These are phyloP conservation scores for Aythya baeri DNA, from an alignment of 2,113 vertebrate species.

Conservation along the genomic window DNA sequence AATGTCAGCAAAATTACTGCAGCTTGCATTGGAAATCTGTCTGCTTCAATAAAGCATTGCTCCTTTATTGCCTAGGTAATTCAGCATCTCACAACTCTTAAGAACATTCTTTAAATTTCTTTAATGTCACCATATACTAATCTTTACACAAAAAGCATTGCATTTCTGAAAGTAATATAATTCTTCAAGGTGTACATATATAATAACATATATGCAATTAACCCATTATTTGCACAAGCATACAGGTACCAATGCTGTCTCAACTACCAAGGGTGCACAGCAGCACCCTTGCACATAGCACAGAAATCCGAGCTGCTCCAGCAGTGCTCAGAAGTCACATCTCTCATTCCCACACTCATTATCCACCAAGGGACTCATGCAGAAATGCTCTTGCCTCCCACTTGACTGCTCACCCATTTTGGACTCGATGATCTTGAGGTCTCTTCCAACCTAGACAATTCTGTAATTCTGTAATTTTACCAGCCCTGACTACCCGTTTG, in stretches of 20 bases:
- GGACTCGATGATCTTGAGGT: no score
- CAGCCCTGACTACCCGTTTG: neutral
- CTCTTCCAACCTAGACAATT: no score
- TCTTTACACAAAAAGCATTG: neutral
- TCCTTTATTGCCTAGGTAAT: neutral
- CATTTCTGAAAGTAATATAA: neutral
- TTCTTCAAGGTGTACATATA: neutral
- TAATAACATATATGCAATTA: neutral
- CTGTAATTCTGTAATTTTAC: neutral
- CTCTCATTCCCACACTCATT: neutral
- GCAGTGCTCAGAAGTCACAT: fast-evolving
- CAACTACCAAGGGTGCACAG: neutral
- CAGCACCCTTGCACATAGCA: neutral
- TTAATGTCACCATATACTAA: neutral
- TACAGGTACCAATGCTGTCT: neutral
- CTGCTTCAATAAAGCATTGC: neutral
- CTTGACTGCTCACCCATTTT: neutral
- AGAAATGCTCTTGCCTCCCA: neutral
- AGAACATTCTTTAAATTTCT: neutral
- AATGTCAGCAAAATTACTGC: neutral
- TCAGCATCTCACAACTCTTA: neutral
- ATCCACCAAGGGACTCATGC: neutral
- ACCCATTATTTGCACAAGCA: neutral
- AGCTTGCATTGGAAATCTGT: neutral
- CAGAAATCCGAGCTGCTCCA: neutral